Percentiles rank a stretch among this genome's conserved stretches.
Conservation (phyloP, 2,888 invertebrate species). For the Heliconius ethilla region DNA sequence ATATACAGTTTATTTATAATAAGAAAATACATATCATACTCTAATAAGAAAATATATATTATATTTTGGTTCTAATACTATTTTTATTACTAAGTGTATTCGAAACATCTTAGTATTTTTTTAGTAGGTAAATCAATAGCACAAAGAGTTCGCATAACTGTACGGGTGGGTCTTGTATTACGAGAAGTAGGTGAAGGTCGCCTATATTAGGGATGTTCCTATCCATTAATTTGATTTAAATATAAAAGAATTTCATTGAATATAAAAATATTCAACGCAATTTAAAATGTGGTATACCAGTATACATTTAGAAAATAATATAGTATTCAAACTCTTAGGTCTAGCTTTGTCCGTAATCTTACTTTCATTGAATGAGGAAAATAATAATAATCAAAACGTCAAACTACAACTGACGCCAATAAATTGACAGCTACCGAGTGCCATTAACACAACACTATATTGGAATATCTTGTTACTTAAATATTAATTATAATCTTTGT, state of each 20-base stretch:
- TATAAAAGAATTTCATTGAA: background rate
- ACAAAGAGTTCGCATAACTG: background rate
- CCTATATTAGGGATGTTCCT: slow-evolving; percentile 1
- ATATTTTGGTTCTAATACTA: background rate
- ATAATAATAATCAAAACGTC: background rate
- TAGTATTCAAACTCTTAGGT: background rate
- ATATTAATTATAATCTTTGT: background rate
- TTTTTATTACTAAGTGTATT: background rate
- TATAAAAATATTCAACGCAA: background rate
- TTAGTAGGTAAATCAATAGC: background rate
- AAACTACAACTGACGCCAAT: background rate
- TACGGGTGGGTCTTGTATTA: background rate
- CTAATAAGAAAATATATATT: background rate
- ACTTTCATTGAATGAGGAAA: background rate
- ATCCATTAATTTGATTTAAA: background rate
- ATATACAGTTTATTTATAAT: too few relatives aligned
- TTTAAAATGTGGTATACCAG: background rate
- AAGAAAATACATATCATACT: background rate
- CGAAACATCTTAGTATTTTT: background rate
- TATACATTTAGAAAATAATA: background rate
- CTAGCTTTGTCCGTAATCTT: background rate
- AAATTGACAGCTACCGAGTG: background rate
- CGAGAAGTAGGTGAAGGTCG: slow-evolving; percentile 30
- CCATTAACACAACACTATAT: background rate
- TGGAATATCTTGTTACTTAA: background rate